phyloP scores from a whole-genome alignment of 2,888 invertebrate genomes.

The Amiota communis region DNA sequence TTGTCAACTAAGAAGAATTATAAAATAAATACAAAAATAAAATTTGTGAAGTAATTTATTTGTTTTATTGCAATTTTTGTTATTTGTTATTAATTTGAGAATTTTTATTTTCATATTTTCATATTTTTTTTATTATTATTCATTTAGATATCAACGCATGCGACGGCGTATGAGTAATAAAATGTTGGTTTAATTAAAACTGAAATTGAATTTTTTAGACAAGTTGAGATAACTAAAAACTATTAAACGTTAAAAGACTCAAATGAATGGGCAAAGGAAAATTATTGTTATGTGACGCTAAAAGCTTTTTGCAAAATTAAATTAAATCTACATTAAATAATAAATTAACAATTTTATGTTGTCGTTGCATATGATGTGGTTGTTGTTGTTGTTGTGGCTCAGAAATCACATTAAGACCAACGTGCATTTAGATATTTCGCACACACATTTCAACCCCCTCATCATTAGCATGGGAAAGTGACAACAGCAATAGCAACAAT shows the following conservation, averaged over 20 bases:
- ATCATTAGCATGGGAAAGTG: not conserved
- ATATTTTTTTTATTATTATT: not conserved
- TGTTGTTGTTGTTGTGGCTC: too few relatives aligned
- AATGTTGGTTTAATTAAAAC: conserved; percentile 46
- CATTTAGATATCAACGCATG: too few relatives aligned
- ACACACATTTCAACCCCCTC: not conserved
- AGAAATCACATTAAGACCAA: too few relatives aligned
- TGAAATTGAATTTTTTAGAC: conserved; percentile 37
- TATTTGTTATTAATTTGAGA: conserved; percentile 1
- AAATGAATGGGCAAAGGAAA: conserved; percentile 20
- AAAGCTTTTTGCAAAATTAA: conserved; percentile 56
- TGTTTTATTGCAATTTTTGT: not conserved
- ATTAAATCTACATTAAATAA: conserved; percentile 56
- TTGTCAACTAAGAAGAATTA: conserved; percentile 43
- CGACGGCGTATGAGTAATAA: conserved; percentile 38
- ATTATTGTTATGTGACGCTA: conserved; percentile 50
- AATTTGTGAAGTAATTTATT: not conserved
- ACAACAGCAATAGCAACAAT: not conserved
- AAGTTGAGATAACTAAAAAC: not conserved
- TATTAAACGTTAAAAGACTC: too few relatives aligned
- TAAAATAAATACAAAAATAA: not conserved
- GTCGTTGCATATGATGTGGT: not conserved
- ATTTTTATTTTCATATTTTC: not conserved
- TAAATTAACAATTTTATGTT: conserved; percentile 61
- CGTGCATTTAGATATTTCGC: too few relatives aligned